phyloP scores from a whole-genome alignment of 30 jellyfish, hydroid and myxozoan species.

The Pseudorhiza aurosa region DNA sequence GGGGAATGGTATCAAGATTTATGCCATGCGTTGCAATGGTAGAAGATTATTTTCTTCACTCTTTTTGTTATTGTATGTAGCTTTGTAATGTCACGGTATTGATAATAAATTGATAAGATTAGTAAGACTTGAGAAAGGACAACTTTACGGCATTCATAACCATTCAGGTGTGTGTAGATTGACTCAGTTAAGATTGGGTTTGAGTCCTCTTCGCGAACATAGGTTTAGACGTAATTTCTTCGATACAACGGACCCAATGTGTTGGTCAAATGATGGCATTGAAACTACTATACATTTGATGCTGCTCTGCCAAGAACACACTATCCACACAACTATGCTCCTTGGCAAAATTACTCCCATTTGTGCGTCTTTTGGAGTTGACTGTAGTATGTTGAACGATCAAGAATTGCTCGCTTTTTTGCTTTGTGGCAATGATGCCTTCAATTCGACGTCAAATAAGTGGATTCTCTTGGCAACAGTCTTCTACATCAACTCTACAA shows the following conservation, averaged over 20 bases:
- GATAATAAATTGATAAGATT: conserved; percentile 16
- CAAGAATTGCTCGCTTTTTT: too few relatives aligned
- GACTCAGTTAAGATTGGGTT: conserved; percentile 35
- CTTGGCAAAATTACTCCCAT: conserved; percentile 12
- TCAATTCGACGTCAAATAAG: too few relatives aligned
- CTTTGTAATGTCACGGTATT: too few relatives aligned
- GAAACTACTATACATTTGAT: conserved; percentile 18
- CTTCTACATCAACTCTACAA: too few relatives aligned
- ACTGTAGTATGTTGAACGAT: too few relatives aligned
- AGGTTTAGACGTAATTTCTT: conserved; percentile 18
- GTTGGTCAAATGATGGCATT: conserved; percentile 22
- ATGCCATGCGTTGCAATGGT: too few relatives aligned
- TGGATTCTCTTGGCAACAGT: too few relatives aligned
- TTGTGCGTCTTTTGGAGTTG: conserved; percentile 22
- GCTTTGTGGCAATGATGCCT: too few relatives aligned
- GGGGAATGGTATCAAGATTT: too few relatives aligned
- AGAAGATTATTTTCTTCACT: too few relatives aligned
- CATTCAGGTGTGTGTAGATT: conserved; percentile 30
- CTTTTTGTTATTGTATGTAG: too few relatives aligned
- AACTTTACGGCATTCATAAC: conserved; percentile 33
- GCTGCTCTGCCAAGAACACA: conserved; percentile 41
- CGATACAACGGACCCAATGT: conserved; percentile 22
- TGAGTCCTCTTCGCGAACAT: conserved; percentile 28
- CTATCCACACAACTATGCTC: conserved; percentile 16
- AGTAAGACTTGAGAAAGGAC: conserved; percentile 42